Evolutionary conservation across 1,140 invertebrate genomes (phyloP).

Genomic region (Xylocopa sonorina): DNA sequence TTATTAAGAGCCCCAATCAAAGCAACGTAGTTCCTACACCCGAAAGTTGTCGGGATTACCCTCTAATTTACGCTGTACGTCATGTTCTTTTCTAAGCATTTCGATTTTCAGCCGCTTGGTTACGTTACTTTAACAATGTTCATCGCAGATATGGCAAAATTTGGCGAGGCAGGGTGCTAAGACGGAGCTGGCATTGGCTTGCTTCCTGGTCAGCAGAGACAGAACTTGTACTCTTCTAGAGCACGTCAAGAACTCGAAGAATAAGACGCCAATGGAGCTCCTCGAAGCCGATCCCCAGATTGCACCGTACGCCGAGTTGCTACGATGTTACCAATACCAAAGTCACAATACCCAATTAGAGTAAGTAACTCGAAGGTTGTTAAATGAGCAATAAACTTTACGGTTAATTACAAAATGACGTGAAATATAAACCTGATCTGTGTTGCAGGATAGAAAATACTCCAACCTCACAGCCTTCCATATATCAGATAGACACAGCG

Average conservation of each 20-base stretch:
- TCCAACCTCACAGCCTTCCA: slow-evolving; percentile 41
- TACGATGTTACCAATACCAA: slow-evolving; percentile 74
- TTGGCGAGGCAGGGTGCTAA: slow-evolving; percentile 72
- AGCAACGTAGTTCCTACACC: slow-evolving; percentile 73
- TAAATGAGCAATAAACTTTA: no score
- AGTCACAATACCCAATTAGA: slow-evolving; percentile 56
- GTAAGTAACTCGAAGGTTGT: no score
- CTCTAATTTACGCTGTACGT: slow-evolving; percentile 78
- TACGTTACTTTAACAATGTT: background rate
- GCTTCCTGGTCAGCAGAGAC: slow-evolving; percentile 75
- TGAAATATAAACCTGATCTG: background rate
- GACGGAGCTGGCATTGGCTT: slow-evolving; percentile 75
- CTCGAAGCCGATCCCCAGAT: slow-evolving; percentile 76
- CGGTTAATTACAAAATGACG: background rate
- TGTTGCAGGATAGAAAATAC: slow-evolving; percentile 57
- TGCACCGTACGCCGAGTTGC: slow-evolving; percentile 68
- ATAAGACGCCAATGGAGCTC: slow-evolving; percentile 85
- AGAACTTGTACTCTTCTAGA: slow-evolving; percentile 70
- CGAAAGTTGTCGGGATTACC: slow-evolving; percentile 78
- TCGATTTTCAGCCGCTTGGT: background rate
- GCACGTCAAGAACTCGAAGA: slow-evolving; percentile 85
- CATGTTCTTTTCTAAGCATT: background rate
- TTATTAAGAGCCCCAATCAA: slow-evolving; percentile 84
- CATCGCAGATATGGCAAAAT: slow-evolving; percentile 80
- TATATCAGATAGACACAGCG: slow-evolving; percentile 57